Evolutionary conservation across 2,113 vertebrate genomes (phyloP).

Genomic region (Esox niger): DNA sequence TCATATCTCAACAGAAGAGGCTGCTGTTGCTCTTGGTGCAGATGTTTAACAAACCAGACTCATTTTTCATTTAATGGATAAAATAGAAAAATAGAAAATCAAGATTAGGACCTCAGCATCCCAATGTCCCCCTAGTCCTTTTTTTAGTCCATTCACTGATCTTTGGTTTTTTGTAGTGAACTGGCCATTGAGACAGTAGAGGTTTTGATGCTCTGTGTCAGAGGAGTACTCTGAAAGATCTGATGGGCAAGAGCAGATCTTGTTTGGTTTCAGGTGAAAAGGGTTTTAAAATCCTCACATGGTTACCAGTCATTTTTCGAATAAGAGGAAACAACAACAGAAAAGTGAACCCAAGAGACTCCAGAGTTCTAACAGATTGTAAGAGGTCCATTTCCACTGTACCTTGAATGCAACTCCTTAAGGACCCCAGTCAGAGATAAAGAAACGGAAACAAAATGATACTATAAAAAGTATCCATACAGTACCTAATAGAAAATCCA

Average conservation of each 20-base stretch:
- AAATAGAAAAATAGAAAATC: background rate
- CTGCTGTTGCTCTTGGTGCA: conserved; percentile 43
- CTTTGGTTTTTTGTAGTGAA: conserved; percentile 19
- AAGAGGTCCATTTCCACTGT: no score
- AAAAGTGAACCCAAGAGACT: no score
- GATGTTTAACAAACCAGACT: background rate
- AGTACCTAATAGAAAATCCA: no score
- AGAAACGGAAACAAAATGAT: no score
- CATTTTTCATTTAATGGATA: background rate
- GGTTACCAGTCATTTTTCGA: background rate
- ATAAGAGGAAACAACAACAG: no score
- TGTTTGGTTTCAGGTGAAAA: background rate
- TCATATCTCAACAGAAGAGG: conserved; percentile 47
- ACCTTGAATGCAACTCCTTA: no score
- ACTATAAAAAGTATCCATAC: no score
- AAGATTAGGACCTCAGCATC: background rate
- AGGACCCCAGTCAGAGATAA: no score
- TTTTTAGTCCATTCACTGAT: conserved; percentile 14
- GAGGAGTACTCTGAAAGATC: background rate
- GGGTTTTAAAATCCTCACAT: background rate
- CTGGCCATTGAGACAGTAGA: conserved; percentile 1
- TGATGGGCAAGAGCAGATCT: background rate
- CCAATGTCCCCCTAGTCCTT: conserved; percentile 5
- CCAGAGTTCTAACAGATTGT: no score
- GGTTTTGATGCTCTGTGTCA: background rate